Percentiles rank a stretch among this genome's conserved stretches.
phyloP scores from a whole-genome alignment of 2,113 vertebrate genomes.

The Agapornis roseicollis region DNA sequence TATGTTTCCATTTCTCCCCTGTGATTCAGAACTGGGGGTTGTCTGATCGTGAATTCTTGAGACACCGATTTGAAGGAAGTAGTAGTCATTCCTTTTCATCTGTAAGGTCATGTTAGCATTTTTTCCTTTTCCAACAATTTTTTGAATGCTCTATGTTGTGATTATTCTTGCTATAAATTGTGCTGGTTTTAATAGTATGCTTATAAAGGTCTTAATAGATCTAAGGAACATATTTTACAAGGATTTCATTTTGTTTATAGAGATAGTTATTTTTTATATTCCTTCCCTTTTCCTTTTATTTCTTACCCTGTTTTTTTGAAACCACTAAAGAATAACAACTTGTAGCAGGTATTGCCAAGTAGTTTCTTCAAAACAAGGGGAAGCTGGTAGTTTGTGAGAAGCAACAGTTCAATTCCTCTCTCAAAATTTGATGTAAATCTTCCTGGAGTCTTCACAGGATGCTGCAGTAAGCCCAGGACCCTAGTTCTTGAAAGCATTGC shows the following conservation, averaged over 20 bases:
- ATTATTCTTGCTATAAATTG: background rate
- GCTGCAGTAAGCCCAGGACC: background rate
- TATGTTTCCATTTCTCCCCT: background rate
- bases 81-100: background rate
- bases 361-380: background rate
- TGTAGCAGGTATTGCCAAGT: background rate
- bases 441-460: background rate
- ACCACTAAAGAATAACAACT: background rate
- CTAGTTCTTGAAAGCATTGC: background rate
- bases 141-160: background rate
- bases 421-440: background rate
- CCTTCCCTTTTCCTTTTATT: background rate
- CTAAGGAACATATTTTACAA: background rate
- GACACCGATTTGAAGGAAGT: background rate
- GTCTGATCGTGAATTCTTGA: background rate
- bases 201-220: background rate
- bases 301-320: background rate
- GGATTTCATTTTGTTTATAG: background rate
- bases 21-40: background rate
- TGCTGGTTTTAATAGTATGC: background rate
- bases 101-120: background rate
- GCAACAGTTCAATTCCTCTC: background rate
- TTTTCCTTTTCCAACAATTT: background rate
- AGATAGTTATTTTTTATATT: background rate
- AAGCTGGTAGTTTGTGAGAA: background rate